Evolutionary conservation across 2,797 vertebrate species (phyloP).

Genomic region (Myripristis jacobus): DNA sequence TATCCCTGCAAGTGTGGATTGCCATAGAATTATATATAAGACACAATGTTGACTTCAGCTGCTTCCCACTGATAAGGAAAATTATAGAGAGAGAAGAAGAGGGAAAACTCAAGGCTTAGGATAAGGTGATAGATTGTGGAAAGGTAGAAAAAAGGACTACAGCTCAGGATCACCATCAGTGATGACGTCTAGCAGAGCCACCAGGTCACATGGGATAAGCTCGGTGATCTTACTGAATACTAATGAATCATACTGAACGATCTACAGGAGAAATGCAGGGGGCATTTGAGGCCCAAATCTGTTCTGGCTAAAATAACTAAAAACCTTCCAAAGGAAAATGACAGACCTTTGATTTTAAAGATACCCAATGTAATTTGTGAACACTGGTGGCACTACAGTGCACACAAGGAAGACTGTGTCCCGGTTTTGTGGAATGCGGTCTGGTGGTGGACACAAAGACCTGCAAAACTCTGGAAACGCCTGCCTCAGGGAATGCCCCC

Average conservation of each 20-base stretch:
- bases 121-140: conserved; percentile 50
- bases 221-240: conserved; percentile 51
- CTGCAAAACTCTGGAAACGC: too few relatives aligned
- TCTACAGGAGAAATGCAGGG: conserved; percentile 42
- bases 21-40: conserved; percentile 64
- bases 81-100: conserved; percentile 38
- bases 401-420: too few relatives aligned
- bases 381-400: too few relatives aligned
- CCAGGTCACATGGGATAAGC: conserved; percentile 28
- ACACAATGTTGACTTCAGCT: conserved; percentile 69
- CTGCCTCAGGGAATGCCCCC: too few relatives aligned
- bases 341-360: too few relatives aligned
- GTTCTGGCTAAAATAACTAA: conserved; percentile 22
- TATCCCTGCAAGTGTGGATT: conserved; percentile 61
- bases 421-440: too few relatives aligned
- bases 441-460: too few relatives aligned
- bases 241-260: conserved; percentile 61
- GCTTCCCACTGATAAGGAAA: conserved; percentile 68
- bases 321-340: not conserved
- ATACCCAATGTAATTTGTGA: too few relatives aligned
- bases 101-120: conserved; percentile 51
- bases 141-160: conserved; percentile 30
- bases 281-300: conserved; percentile 31
- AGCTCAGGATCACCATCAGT: conserved; percentile 38
- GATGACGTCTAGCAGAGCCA: conserved; percentile 48